A percentile compares a stretch with the other conserved stretches of the same genome.
Conservation (phyloP, 2,797 vertebrate species). For the Acestrorhynchus altus region DNA sequence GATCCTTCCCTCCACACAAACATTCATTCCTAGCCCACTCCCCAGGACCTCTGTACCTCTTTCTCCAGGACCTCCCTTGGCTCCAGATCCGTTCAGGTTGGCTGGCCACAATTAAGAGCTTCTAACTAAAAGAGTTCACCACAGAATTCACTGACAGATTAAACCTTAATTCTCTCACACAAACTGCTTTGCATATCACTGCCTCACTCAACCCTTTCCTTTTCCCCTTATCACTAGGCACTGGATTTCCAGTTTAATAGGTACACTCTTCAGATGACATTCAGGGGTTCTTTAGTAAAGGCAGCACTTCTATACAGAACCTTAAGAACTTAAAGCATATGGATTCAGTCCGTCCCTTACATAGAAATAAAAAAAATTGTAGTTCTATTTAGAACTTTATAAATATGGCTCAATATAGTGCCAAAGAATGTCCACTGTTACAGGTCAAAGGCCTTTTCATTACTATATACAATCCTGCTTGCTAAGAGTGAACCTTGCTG, state of each 20-base stretch:
- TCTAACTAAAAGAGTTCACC: not conserved
- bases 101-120: not conserved
- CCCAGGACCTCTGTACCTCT: not conserved
- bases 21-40: not conserved
- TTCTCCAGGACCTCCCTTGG: not conserved
- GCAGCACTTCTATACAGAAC: too few species aligned
- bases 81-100: slow-evolving; percentile 8
- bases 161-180: not conserved
- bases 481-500: too few species aligned
- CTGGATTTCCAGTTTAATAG: not conserved
- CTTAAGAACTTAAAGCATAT: too few species aligned
- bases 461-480: too few species aligned
- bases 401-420: too few species aligned
- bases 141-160: slow-evolving; percentile 9
- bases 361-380: too few species aligned
- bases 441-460: too few species aligned
- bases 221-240: not conserved
- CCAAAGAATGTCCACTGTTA: too few species aligned
- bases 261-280: too few species aligned
- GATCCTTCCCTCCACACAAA: not conserved
- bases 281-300: too few species aligned
- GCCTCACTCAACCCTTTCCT: not conserved
- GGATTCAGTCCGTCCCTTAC: too few species aligned
- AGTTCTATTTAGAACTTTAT: too few species aligned
- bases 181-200: not conserved